These are phyloP conservation scores for Drosophila fungiperda DNA, from an alignment of 2,888 invertebrate species.

Conservation along the genomic window DNA sequence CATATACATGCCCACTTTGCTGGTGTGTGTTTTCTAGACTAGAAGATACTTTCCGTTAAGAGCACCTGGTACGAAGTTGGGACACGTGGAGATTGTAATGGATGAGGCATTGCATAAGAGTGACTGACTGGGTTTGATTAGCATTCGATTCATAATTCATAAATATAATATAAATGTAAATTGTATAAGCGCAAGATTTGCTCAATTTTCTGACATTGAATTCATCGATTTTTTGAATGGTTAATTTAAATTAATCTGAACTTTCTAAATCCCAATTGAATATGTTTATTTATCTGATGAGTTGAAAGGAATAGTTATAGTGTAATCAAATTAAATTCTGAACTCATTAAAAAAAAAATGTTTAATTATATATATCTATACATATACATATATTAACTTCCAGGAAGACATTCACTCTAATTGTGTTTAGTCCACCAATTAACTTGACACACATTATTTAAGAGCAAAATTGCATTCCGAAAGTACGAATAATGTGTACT, in stretches of 20 bases:
- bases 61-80: conserved; percentile 22
- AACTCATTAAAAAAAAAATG: not conserved
- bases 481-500: not conserved
- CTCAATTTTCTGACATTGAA: conserved; percentile 1
- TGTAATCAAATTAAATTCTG: not conserved
- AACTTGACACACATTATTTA: not conserved
- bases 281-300: not conserved
- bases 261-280: not conserved
- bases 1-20: not conserved
- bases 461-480: conserved; percentile 6
- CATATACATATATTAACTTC: not conserved
- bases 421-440: conserved; percentile 8
- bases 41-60: not conserved
- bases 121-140: conserved; percentile 49
- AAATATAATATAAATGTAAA: conserved; percentile 21
- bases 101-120: conserved; percentile 30
- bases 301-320: not conserved
- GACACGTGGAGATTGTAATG: conserved; percentile 4
- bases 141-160: conserved; percentile 55
- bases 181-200: conserved; percentile 4
- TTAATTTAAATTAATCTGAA: not conserved
- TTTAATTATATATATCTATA: not conserved
- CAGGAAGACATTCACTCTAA: conserved; percentile 16
- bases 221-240: not conserved
- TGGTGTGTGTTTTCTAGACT: not conserved